Base-by-base conservation (phyloP, 2,113 vertebrate species). In the Thunnus thynnus region DNA sequence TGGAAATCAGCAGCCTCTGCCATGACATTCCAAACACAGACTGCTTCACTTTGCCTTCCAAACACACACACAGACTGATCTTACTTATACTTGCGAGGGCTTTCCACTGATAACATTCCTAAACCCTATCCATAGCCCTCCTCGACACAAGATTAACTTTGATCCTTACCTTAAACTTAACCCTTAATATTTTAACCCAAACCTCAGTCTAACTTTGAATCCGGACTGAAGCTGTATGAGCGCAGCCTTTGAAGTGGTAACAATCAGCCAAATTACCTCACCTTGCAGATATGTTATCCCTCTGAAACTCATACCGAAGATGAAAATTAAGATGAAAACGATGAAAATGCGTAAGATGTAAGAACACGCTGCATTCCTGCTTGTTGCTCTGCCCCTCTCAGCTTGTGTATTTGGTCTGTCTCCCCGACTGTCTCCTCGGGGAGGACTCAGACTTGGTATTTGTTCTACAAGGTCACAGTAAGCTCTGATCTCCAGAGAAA, bases 1-100 rank as follows among this genome's bases (percentile, higher is more conserved):
- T 52, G 57, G 67, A 56, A 76, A 89, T 90, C 84, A 80, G 86
- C 65, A 73, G 86, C 50, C 62, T 64, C 60, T 65, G 76, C 69
- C 76, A 50, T 61, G 48, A 76, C 82, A 85, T 85, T 90, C 77
- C 85, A 64, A 22, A 27, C 65, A 63, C 83, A 87, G 66, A 63
- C 71, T 75, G 77, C 18, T 71, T 78, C 65, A 76, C 58, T 84
- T 78, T 63, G 30, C 27, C 32, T 27, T 82, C 64, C 13, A 68
- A 66, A 69, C 69, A 67, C 22, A 56, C 36, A 56, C 36, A 80
- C 48, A 44, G 54, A 58, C 54, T 54, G 51, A 80, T 68, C 66
- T 77, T 17, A 18, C 65, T 9, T 46, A 48, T n/a, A 72, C n/a
- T 60, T 55, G 63, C 25, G 58, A 79, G 8, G 16, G 30, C 50